A percentile compares a stretch with the other conserved stretches of the same genome.
phyloP scores from a whole-genome alignment of 2,797 vertebrate species.

The Tenualosa ilisha region DNA sequence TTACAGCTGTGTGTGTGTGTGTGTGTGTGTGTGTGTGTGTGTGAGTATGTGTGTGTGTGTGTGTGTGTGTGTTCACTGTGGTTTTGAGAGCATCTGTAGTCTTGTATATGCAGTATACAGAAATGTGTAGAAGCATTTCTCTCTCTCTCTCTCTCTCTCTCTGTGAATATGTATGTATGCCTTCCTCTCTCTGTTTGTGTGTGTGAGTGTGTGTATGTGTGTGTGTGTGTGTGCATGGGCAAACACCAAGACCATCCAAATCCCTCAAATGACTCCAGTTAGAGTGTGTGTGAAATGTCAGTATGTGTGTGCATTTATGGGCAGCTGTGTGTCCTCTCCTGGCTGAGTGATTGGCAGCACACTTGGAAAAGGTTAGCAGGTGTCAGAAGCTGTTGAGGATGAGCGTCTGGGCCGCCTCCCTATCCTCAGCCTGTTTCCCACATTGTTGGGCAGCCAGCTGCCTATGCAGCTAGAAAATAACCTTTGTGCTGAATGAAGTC shows the following conservation, averaged over 20 bases:
- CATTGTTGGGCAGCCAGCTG: not conserved
- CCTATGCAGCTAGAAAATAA: constrained; percentile 23
- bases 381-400: constrained; percentile 29
- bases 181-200: not conserved
- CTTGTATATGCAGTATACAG: no score
- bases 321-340: constrained; percentile 30
- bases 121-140: no score
- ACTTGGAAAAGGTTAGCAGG: constrained; percentile 46
- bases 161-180: not conserved
- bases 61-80: not conserved
- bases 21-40: constrained; percentile 4
- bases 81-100: not conserved
- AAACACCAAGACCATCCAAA: not conserved
- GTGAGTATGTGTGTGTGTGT: not conserved
- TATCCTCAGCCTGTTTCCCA: constrained; percentile 18
- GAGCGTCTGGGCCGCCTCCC: constrained; percentile 24
- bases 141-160: no score
- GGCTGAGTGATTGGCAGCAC: constrained; percentile 45
- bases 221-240: not conserved
- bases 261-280: not conserved
- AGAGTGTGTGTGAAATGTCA: constrained; percentile 44
- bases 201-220: not conserved
- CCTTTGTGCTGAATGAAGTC: constrained; percentile 29
- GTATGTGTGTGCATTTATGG: constrained; percentile 39
- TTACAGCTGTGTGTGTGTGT: not conserved